Percentiles rank a stretch among this genome's conserved stretches.
These are phyloP conservation scores for Cliona cf. orientalis DNA, from an alignment of 37 sponge, comb jelly and placozoan genomes.

Conservation along the genomic window DNA sequence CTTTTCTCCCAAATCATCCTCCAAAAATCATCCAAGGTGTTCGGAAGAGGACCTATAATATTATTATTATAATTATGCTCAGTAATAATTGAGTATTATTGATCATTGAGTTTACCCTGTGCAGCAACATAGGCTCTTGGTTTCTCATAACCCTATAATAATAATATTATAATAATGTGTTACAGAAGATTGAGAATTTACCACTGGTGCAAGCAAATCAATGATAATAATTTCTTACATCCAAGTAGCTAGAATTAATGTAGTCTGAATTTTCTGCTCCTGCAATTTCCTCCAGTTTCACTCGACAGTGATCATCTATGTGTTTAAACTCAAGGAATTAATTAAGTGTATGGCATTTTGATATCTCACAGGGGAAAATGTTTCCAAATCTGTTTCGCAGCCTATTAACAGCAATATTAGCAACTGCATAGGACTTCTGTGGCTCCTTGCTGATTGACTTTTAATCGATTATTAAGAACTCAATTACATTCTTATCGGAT, in stretches of 20 bases:
- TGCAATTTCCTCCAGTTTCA: conserved; percentile 20
- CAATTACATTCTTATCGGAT: too few species aligned
- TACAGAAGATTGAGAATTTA: not conserved
- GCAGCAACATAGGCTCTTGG: conserved; percentile 48
- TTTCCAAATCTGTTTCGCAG: conserved; percentile 69
- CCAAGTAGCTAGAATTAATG: conserved; percentile 51
- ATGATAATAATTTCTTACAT: conserved; percentile 19
- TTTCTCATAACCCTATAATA: conserved; percentile 38
- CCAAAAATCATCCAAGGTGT: too few species aligned
- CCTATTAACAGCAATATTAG: conserved; percentile 38
- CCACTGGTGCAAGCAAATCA: not conserved
- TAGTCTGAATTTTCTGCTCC: conserved; percentile 35
- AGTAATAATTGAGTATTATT: too few species aligned
- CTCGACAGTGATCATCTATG: conserved; percentile 54
- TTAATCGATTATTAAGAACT: too few species aligned
- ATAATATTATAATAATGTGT: not conserved
- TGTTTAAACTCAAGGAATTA: not conserved
- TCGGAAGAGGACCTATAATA: too few species aligned
- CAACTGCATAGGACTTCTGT: conserved; percentile 12
- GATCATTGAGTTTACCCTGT: too few species aligned
- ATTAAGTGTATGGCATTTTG: not conserved
- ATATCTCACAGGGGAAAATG: conserved; percentile 72
- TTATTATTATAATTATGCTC: too few species aligned
- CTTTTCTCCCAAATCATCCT: conserved; percentile 37
- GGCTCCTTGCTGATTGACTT: conserved; percentile 36